Percentiles rank a stretch among this genome's conserved stretches.
phyloP scores from a whole-genome alignment of 1,140 invertebrate genomes.

The Rhopalosiphum maidis region DNA sequence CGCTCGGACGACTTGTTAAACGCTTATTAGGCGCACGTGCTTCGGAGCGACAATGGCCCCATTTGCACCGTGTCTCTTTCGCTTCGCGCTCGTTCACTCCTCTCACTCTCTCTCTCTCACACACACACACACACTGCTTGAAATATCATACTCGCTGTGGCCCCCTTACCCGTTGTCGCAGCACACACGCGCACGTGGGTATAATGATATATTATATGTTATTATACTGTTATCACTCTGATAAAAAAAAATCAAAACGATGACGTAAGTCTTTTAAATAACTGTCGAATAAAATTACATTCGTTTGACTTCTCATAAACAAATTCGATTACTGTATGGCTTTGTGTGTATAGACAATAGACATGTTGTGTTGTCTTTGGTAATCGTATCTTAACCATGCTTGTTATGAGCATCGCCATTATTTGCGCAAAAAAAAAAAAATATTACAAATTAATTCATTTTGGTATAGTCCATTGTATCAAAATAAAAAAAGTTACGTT shows the following conservation, averaged over 20 bases:
- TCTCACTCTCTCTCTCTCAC: background rate
- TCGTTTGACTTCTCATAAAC: background rate
- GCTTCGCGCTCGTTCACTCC: background rate
- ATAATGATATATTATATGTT: background rate
- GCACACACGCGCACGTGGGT: background rate
- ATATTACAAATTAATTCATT: too few species aligned
- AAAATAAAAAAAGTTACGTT: too few species aligned
- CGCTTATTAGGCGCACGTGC: constrained; percentile 57
- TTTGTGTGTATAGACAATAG: background rate
- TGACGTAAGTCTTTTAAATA: background rate
- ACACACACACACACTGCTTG: too few species aligned
- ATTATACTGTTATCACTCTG: background rate
- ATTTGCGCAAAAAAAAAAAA: too few species aligned
- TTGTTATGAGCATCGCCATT: too few species aligned
- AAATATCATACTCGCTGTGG: background rate
- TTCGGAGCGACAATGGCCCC: constrained; percentile 50
- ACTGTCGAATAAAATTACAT: background rate
- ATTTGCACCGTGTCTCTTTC: constrained; percentile 29
- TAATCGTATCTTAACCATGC: background rate
- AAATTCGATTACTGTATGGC: background rate
- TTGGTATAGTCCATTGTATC: too few species aligned
- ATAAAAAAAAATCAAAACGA: background rate
- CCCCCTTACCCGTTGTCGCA: too few species aligned
- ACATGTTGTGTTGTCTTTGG: background rate
- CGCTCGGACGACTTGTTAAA: constrained; percentile 58